Conservation (phyloP, 2,113 vertebrate genomes). For the Cercocebus atys region DNA sequence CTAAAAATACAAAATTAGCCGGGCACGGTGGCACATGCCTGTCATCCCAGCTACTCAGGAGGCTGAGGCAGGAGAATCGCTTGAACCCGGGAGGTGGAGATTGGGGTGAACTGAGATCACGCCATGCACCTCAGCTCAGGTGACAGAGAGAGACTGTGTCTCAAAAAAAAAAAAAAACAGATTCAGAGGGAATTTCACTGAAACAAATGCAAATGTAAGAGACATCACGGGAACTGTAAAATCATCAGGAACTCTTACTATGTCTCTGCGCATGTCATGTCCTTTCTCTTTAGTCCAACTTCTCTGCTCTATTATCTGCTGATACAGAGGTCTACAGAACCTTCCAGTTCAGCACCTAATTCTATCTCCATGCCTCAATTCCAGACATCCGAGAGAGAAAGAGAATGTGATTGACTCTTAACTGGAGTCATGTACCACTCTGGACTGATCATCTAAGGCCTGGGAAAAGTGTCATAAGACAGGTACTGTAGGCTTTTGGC, state of each 20-base stretch:
- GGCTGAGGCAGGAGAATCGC: too few relatives aligned
- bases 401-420: neutral
- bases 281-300: neutral
- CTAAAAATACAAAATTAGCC: too few relatives aligned
- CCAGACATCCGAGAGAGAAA: neutral
- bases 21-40: too few relatives aligned
- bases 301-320: neutral
- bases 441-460: neutral
- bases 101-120: too few relatives aligned
- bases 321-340: neutral
- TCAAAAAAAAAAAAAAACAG: too few relatives aligned
- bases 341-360: neutral
- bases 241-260: accelerated
- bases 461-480: neutral
- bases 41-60: too few relatives aligned
- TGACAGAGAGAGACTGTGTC: too few relatives aligned
- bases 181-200: neutral
- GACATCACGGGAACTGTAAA: neutral
- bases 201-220: neutral
- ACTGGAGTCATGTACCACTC: neutral
- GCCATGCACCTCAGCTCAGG: too few relatives aligned
- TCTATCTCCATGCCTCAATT: neutral
- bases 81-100: too few relatives aligned
- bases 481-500: neutral
- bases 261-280: neutral